Base-by-base conservation (phyloP, 2,888 invertebrate species). In the Argyresthia goedartella region DNA sequence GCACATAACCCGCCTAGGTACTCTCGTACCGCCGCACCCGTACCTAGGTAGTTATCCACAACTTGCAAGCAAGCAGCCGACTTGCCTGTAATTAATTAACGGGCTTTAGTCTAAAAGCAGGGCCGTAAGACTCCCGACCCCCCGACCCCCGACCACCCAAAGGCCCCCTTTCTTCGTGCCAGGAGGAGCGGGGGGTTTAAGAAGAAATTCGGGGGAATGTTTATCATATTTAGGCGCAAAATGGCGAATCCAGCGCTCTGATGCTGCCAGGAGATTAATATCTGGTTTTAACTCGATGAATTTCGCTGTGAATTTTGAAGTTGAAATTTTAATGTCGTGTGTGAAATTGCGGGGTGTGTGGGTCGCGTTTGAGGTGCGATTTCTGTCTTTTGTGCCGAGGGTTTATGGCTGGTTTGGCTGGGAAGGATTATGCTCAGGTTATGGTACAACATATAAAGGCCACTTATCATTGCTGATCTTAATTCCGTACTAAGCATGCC, bases 81-180 rank as follows among this genome's bases (percentile, higher is more conserved):
- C 84, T 85, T 81, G 78, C 75, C 81, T 81, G 82, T 87, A 87
- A 87, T 87, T 87, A 87, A 87, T 87, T 87, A 87, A 87, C 87
- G 85, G 85, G 87, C 87, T 87, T 87, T 25, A 87, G 86, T 87
- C 87, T 86, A 86, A 87, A 87, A 87, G 86, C 85, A 81, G 86
- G 85, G 85, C 79, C 79, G 81, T 85, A 85, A 85, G 84, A 80
- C 84, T 77, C 74, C 75, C 71, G 46, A 52, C 52, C 51, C 64
- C 74, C 75, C 71, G 46, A 52, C 52, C 51, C 64, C 73, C 75
- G 73, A 60, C 62, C 63, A 65, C 66, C 62, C 58, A 64, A 59
- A 9, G 42, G 10, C 71, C 70, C 65, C 67, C 68, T 65, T 69
- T 71, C 70, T 71, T 61, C 70, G 69, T 71, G 69, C 67, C 76